phyloP scores from a whole-genome alignment of 2,888 invertebrate species.

The Caenorhabditis doughertyi region DNA sequence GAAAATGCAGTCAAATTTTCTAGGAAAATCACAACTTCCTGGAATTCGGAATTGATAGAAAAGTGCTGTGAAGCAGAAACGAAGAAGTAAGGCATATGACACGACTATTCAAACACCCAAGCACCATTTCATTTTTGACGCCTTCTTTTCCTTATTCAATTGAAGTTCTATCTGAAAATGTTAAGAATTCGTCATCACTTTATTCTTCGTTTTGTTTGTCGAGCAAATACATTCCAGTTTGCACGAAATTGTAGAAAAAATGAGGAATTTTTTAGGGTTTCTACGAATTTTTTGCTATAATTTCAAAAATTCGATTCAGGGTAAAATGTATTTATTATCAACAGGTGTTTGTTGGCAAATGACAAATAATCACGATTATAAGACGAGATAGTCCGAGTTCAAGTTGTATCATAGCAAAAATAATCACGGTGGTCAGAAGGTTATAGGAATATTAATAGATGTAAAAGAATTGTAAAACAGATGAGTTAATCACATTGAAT shows the following conservation, averaged over 20 bases:
- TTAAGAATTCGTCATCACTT: slow-evolving; percentile 48
- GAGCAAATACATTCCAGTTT: slow-evolving; percentile 42
- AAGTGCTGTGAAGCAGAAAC: neutral
- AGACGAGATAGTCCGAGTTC: slow-evolving; percentile 2
- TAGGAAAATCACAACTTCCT: no score
- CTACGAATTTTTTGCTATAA: neutral
- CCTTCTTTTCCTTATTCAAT: slow-evolving; percentile 42
- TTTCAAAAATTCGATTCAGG: neutral
- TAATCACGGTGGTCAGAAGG: slow-evolving; percentile 23
- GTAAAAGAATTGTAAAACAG: slow-evolving; percentile 60
- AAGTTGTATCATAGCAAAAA: slow-evolving; percentile 15
- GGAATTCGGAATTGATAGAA: neutral
- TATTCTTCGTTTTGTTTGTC: slow-evolving; percentile 48
- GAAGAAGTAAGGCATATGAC: slow-evolving; percentile 20
- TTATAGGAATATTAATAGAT: neutral
- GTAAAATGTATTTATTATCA: neutral
- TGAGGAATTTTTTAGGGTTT: neutral
- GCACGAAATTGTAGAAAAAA: neutral
- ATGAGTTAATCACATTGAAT: slow-evolving; percentile 67
- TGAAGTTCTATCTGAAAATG: slow-evolving; percentile 23
- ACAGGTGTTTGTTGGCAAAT: neutral
- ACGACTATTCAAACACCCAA: slow-evolving; percentile 43
- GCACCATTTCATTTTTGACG: slow-evolving; percentile 41
- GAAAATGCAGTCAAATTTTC: no score
- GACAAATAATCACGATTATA: slow-evolving; percentile 11